Conservation (phyloP, 2,888 invertebrate species). For the Cheilosia grossa region DNA sequence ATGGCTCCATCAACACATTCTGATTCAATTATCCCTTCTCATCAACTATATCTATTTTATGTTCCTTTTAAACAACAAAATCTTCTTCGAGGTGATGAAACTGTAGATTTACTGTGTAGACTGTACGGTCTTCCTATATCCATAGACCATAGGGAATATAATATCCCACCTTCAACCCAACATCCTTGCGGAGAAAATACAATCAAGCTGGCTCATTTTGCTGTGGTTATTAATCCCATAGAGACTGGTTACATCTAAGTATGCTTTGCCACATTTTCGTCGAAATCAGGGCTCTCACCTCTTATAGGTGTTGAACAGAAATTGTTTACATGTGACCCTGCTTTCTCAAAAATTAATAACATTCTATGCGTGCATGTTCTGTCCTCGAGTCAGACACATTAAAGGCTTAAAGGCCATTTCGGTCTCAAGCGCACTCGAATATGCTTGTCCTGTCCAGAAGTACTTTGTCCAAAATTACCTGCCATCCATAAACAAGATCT, state of each 20-base stretch:
- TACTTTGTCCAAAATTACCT: conserved; percentile 57
- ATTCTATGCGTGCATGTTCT: conserved; percentile 26
- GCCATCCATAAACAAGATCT: conserved; percentile 33
- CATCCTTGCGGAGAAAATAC: too few species aligned
- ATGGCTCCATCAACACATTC: too few species aligned
- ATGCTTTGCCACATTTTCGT: not conserved
- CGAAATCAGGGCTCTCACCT: not conserved
- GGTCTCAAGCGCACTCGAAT: conserved; percentile 24
- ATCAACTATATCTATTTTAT: too few species aligned
- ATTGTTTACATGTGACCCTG: not conserved
- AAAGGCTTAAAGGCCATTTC: conserved; percentile 41
- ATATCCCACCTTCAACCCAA: too few species aligned
- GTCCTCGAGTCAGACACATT: conserved; percentile 26
- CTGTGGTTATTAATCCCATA: not conserved
- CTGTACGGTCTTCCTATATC: too few species aligned
- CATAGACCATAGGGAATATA: too few species aligned
- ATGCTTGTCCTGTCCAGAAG: conserved; percentile 16
- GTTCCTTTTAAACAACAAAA: too few species aligned
- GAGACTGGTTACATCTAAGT: not conserved
- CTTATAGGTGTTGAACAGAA: conserved; percentile 6
- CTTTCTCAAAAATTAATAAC: conserved; percentile 33
- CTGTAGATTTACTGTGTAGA: too few species aligned
- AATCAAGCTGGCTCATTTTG: not conserved
- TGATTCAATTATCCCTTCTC: too few species aligned
- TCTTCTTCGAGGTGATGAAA: too few species aligned